Base-by-base conservation (phyloP, 1,140 invertebrate species). In the Centruroides vittatus region DNA sequence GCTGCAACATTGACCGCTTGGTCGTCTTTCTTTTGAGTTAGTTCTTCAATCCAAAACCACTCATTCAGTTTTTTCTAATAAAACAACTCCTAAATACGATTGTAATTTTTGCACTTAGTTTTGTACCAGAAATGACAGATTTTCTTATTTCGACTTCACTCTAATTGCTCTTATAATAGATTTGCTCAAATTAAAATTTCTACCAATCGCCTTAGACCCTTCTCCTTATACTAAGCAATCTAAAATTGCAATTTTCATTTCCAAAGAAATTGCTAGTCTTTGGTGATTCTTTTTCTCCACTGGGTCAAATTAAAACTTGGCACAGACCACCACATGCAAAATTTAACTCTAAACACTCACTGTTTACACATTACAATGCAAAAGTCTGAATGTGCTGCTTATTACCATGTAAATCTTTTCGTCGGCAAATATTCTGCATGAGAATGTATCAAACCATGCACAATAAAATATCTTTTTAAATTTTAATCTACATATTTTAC, bases 11-110 rank as follows among this genome's bases (percentile, higher is more conserved):
- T 23, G 23, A 23, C 23, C 2, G 23, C 23, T 23, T 2, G 0
- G 23, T 2, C 23, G 0, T 23, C 54, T 59, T 35, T 7, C 54
- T 54, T 59, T 59, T 59, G 58, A 59, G 58, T 59, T 54, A 59
- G 54, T 59, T 59, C 58, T 59, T 59, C 50, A 59, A 59, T 59
- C 58, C 58, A 59, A 11, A n/a, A n/a, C n/a, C n/a, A n/a, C n/a
- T n/a, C n/a, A n/a, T n/a, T n/a, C n/a, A n/a, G n/a, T n/a, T 59
- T 54, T 59, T 51, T 59, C 51, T 59, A 59, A 47, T 36, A 59
- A 59, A 59, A 54, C 54, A 23, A 54, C 54, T 59, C 58, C 50
- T 57, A 34, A 48, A 5, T 47, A 59, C 41, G 55, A 59, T 60
- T 47, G 41, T 51, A 34, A 6, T 60, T 60, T 48, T 49, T 23